Percentiles rank a stretch among this genome's conserved stretches.
These are phyloP conservation scores for Drosophila quinaria DNA, from an alignment of 2,888 invertebrate species.

Conservation along the genomic window DNA sequence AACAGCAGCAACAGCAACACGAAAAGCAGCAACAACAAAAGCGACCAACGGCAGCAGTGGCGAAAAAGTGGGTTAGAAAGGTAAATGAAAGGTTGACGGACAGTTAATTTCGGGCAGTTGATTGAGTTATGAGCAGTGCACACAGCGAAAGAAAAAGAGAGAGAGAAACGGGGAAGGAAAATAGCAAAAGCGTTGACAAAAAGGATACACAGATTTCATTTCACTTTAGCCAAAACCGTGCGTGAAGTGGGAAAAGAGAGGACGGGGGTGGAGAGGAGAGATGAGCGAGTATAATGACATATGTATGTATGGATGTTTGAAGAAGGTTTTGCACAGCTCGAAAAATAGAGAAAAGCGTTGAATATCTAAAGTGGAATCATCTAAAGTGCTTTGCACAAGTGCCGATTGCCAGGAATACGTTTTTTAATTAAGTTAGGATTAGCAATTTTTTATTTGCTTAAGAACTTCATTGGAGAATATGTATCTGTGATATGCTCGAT, in stretches of 20 bases:
- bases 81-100: slow-evolving; percentile 77
- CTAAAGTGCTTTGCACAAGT: slow-evolving; percentile 14
- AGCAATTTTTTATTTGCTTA: background rate
- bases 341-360: background rate
- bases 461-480: background rate
- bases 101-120: slow-evolving; percentile 73
- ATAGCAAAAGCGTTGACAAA: slow-evolving; percentile 12
- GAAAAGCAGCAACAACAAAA: slow-evolving; percentile 10
- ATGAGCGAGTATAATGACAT: slow-evolving; percentile 9
- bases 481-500: background rate
- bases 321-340: slow-evolving; percentile 6
- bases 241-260: background rate
- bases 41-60: slow-evolving; percentile 1
- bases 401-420: slow-evolving; percentile 11
- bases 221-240: slow-evolving; percentile 17
- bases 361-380: slow-evolving; percentile 17
- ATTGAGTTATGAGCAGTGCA: slow-evolving; percentile 59
- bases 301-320: slow-evolving; percentile 20
- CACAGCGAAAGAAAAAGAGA: slow-evolving; percentile 1
- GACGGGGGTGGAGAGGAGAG: background rate
- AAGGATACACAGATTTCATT: slow-evolving; percentile 46
- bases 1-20: slow-evolving; percentile 11
- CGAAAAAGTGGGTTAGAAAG: slow-evolving; percentile 52
- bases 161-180: background rate
- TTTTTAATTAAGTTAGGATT: slow-evolving; percentile 19